Percentiles rank a stretch among this genome's conserved stretches.
These are phyloP conservation scores for Suncus etruscus DNA, from an alignment of 2,113 vertebrate genomes.

Conservation along the genomic window DNA sequence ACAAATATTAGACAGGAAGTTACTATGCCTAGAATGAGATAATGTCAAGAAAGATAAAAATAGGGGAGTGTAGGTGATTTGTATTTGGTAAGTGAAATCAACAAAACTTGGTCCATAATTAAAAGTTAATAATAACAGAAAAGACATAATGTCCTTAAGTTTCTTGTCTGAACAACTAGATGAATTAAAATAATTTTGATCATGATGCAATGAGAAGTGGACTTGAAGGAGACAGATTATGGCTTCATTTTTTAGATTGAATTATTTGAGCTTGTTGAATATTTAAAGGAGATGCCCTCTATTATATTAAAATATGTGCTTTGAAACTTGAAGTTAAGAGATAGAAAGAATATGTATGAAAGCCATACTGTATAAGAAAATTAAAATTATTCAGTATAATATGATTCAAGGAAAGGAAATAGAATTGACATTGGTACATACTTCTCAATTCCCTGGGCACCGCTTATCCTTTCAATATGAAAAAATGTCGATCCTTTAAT, in stretches of 20 bases:
- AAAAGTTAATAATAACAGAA: background rate
- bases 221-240: background rate
- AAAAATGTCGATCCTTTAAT: background rate
- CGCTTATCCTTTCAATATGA: background rate
- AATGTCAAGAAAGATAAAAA: background rate
- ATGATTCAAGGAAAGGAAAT: background rate
- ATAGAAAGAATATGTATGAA: background rate
- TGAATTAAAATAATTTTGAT: background rate
- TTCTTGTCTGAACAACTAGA: background rate
- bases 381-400: background rate
- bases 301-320: background rate
- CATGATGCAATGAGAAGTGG: background rate
- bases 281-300: background rate
- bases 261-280: background rate
- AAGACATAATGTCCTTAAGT: background rate
- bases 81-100: conserved; percentile 9
- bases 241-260: conserved; percentile 2
- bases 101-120: background rate
- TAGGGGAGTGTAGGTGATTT: background rate
- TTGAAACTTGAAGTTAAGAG: background rate
- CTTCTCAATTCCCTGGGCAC: background rate
- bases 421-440: background rate
- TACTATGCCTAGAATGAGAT: background rate
- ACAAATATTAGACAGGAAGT: background rate
- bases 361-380: background rate